Evolutionary conservation across 1,140 invertebrate genomes (phyloP), one percentile per base, ranked within the genome.

Genomic region (Pseudomyrmex concolor): DNA sequence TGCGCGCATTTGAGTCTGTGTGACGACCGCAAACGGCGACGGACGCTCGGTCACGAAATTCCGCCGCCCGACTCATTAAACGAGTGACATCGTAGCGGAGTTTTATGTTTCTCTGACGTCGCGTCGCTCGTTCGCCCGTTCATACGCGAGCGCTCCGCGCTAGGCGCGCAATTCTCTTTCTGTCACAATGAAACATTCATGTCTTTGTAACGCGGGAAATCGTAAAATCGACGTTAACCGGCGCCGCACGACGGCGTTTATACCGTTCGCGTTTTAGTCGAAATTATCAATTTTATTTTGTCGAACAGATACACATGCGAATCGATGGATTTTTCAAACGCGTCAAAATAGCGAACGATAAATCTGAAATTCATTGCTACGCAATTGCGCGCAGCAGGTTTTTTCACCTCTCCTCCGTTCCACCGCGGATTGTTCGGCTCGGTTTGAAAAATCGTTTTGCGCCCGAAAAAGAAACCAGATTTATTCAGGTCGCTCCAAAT

Each of bases 81-180:
- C 51, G 48, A 76, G 48, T 77, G 81, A 83, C 55, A 64, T 83
- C 70, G 45, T 74, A 55, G 67, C 68, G n/a, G 55, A 62, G 63
- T 78, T 78, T 78, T 78, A 68, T 78, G 74, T 70, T 78, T 78
- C 64, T 68, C 54, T 78, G 76, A 78, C 64, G 51, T 78, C 22
- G 34, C 64, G 51, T 78, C 22, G 34, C 64, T 70, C 51, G 76
- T 78, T 70, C 51, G 64, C 10, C 43, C 45, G 43, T 70, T 78
- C 76, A 48, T 59, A 70, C 34, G 4, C 34, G 34, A 34, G 34
- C 34, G 34, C 34, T 17, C 25, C 15, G 19, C 17, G 48, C 34
- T 78, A 67, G 73, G 12, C 34, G 17, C 3, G 48, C 25, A 48
- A 66, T 70, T 78, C 54, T 57, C 19, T 78, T 45, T 55, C 76